Base-by-base conservation (phyloP, 2,888 invertebrate species). In the Sialis lutaria region DNA sequence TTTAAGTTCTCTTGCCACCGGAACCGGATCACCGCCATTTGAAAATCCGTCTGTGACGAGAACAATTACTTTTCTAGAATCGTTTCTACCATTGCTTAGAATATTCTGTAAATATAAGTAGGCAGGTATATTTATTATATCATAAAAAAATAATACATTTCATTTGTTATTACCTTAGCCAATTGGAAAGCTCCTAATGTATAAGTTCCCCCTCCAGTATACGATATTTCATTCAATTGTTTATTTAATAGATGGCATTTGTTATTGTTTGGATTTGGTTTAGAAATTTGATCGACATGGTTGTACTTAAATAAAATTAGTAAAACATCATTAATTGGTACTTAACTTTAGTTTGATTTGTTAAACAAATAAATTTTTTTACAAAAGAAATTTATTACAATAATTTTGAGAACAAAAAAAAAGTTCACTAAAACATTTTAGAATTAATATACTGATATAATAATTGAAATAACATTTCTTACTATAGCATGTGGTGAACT, bases 1-100 rank as follows among this genome's bases (percentile, higher is more conserved):
- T 55, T 75, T 73, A 5, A 82, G 59, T 39, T 69, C 61, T 40
- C 65, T 64, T 0, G 80, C 78, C 2, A 74, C 65, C 1, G 75
- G 73, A 6, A 74, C 63, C 0, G 82, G 82, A 62, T 79, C 74
- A 0, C 76, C 78, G 2, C 78, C 79, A 58, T 79, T 81, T 6
- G 79, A 79, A 57, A 76, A 81, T 9, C 81, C 81, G 56, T 82
- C 81, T 1, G 81, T 81, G 52, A 82, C 72, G 4, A 82, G 62
- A 55, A 82, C 79, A 7, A 82, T 65, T 0, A 76, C 74, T 57
- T 78, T 78, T 52, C 65, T 70, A 4, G 72, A 67, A 22, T 63
- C 60, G 31, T 62, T 57, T 12, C 74, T 63, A 22, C 65, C 60
- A 6, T 61, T 61, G 42, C 62, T 58, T 32, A 75, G 67, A 44